Conservation (phyloP, 2,113 vertebrate species). For the Aegotheles bennettii region DNA sequence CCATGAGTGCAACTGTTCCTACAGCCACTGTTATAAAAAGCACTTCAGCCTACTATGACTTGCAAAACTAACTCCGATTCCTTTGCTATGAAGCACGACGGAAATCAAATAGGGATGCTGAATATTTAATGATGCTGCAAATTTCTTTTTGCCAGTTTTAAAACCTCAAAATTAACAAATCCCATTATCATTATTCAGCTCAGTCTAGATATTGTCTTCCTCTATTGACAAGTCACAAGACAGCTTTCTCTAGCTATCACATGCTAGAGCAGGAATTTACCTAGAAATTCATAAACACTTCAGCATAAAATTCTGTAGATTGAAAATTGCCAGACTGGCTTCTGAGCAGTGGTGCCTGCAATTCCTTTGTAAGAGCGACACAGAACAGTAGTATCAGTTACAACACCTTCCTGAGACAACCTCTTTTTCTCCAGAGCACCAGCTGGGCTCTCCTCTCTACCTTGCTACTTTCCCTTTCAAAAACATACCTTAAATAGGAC, state of each 20-base stretch:
- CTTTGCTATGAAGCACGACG: not conserved
- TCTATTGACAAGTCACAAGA: not conserved
- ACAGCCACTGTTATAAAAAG: not conserved
- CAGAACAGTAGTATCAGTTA: not conserved
- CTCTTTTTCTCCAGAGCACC: not conserved
- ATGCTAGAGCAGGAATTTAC: not conserved
- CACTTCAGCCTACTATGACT: constrained; percentile 9
- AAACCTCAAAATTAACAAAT: not conserved
- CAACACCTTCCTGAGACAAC: not conserved
- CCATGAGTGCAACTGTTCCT: not conserved
- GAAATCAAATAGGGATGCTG: not conserved
- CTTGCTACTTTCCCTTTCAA: not conserved
- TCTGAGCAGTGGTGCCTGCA: not conserved
- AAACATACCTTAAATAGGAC: not conserved
- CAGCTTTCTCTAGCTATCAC: not conserved
- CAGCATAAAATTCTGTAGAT: not conserved
- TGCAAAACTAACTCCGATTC: constrained; percentile 19
- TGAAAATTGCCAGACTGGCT: not conserved
- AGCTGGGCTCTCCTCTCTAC: not conserved
- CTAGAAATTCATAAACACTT: not conserved
- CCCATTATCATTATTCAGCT: not conserved
- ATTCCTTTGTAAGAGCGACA: not conserved
- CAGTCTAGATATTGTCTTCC: not conserved
- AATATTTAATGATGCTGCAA: not conserved
- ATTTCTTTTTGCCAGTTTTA: not conserved